Percentiles rank a stretch among this genome's conserved stretches.
Evolutionary conservation across 1,140 invertebrate genomes (phyloP).

Genomic region (Panulirus ornatus): DNA sequence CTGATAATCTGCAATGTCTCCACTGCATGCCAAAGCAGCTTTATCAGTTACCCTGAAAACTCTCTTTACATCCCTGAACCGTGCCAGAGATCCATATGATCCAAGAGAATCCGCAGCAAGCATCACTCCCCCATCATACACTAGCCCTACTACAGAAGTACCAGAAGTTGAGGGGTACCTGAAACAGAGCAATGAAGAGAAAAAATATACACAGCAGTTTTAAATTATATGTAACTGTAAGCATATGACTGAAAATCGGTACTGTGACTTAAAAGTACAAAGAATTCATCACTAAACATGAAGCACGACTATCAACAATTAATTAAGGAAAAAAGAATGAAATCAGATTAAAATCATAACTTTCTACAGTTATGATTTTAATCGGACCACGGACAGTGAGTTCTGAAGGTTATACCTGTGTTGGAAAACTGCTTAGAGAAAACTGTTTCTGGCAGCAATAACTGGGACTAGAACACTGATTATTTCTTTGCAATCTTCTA

Average conservation of each 20-base stretch:
- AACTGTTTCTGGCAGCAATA: no score
- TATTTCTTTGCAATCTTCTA: no score
- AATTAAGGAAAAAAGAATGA: neutral
- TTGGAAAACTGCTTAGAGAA: no score
- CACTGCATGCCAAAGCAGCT: slow-evolving; percentile 91
- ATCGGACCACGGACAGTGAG: no score
- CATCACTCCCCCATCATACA: slow-evolving; percentile 92
- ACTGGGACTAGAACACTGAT: no score
- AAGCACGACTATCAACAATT: no score
- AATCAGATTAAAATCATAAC: no score
- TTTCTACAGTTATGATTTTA: no score
- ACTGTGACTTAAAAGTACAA: no score
- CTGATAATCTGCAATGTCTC: slow-evolving; percentile 98
- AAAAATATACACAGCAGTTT: no score
- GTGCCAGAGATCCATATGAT: slow-evolving; percentile 94
- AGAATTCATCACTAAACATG: no score
- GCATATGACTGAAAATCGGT: neutral
- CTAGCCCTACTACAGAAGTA: slow-evolving; percentile 92
- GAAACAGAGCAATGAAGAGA: neutral
- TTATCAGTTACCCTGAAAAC: slow-evolving; percentile 88
- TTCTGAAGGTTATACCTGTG: no score
- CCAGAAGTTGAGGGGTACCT: slow-evolving; percentile 79
- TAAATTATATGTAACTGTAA: neutral
- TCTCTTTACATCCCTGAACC: slow-evolving; percentile 90
- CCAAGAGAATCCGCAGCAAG: slow-evolving; percentile 94